These are phyloP conservation scores for Grantiella picta DNA, from an alignment of 2,113 vertebrate genomes.

Conservation along the genomic window DNA sequence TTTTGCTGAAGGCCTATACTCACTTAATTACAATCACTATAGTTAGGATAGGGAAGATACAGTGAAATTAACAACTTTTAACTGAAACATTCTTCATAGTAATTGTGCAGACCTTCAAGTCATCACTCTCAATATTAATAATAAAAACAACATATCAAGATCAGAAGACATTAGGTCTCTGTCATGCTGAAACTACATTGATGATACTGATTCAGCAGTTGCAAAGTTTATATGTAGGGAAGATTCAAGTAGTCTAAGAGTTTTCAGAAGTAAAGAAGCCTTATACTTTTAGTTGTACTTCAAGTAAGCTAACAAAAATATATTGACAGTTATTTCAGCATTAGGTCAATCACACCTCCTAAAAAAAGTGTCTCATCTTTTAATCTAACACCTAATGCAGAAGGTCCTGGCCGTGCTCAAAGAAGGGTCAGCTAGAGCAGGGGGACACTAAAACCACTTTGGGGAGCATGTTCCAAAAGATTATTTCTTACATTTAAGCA, in stretches of 20 bases:
- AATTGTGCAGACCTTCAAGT: background rate
- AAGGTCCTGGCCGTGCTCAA: background rate
- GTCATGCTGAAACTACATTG: background rate
- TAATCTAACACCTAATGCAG: background rate
- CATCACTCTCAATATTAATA: background rate
- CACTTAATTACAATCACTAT: background rate
- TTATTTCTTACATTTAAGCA: background rate
- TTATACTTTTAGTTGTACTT: background rate
- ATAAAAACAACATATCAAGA: background rate
- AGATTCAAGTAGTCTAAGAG: background rate
- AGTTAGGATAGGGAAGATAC: background rate
- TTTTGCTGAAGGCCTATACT: background rate
- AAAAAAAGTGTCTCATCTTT: background rate
- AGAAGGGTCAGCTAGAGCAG: background rate
- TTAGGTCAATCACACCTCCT: background rate
- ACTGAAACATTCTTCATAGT: background rate
- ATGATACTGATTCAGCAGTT: background rate
- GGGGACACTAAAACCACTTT: no score
- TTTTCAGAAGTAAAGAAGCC: background rate
- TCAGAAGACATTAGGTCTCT: background rate
- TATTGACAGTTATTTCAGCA: accelerated
- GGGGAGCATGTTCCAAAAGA: background rate
- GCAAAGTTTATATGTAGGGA: background rate
- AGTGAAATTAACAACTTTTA: background rate
- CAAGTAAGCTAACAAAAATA: background rate